These are phyloP conservation scores for Puffinus mauretanicus DNA, from an alignment of 2,113 vertebrate species.

Conservation along the genomic window DNA sequence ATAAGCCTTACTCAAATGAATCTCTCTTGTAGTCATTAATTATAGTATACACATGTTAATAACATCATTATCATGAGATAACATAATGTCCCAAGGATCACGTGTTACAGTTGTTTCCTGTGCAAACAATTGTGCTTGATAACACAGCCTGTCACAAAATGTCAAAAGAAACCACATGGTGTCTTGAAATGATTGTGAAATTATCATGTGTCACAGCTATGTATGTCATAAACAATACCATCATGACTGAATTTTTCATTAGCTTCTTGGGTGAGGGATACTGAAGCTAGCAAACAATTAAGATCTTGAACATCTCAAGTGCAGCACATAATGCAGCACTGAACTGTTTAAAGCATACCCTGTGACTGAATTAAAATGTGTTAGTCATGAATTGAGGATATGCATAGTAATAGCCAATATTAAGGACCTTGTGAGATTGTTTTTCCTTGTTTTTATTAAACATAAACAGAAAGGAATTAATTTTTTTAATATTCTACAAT, in stretches of 20 bases:
- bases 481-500: not conserved
- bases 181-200: constrained; percentile 58
- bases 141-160: constrained; percentile 56
- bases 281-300: constrained; percentile 28
- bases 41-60: constrained; percentile 69
- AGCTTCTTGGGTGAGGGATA: not conserved
- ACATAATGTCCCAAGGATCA: constrained; percentile 57
- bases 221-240: constrained; percentile 53
- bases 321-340: not conserved
- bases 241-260: constrained; percentile 43
- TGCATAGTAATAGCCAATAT: not conserved
- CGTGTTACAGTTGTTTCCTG: constrained; percentile 56
- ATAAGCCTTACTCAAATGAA: constrained; percentile 53
- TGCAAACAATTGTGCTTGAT: constrained; percentile 67
- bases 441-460: not conserved
- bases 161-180: constrained; percentile 61
- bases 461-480: not conserved
- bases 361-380: constrained; percentile 9
- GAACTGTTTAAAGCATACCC: not conserved
- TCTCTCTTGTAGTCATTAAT: constrained; percentile 62
- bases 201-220: constrained; percentile 54
- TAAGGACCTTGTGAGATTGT: not conserved
- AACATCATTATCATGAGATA: constrained; percentile 67
- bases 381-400: not conserved
- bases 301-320: constrained; percentile 8